These are phyloP conservation scores for Anoplolepis gracilipes DNA, from an alignment of 1,140 invertebrate genomes.

Conservation along the genomic window DNA sequence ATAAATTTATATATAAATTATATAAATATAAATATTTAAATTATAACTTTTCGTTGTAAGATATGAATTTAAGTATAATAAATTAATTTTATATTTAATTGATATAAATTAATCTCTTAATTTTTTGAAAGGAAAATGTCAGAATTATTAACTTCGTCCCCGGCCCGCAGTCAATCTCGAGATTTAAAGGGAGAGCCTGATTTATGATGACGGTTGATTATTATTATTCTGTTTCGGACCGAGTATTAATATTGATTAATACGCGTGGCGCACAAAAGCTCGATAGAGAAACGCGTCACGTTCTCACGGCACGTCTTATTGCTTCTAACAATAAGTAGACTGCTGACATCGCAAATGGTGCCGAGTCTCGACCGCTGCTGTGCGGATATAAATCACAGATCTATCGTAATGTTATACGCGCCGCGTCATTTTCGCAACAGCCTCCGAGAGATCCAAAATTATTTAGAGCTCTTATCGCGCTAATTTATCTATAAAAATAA, in stretches of 20 bases:
- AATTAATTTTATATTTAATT: no score
- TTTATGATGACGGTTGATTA: slow-evolving; percentile 26
- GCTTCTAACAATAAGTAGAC: slow-evolving; percentile 60
- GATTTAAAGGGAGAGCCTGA: slow-evolving; percentile 5
- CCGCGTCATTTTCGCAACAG: slow-evolving; percentile 17
- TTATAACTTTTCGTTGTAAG: no score
- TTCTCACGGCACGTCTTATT: slow-evolving; percentile 46
- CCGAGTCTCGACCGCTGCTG: slow-evolving; percentile 44
- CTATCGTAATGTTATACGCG: slow-evolving; percentile 50
- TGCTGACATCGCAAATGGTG: slow-evolving; percentile 50
- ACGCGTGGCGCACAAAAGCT: slow-evolving; percentile 20
- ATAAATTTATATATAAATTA: no score
- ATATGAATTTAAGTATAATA: no score
- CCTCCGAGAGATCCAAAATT: neutral
- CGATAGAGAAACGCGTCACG: slow-evolving; percentile 39
- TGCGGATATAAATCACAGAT: slow-evolving; percentile 78
- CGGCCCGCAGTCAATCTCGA: neutral
- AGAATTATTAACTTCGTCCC: neutral
- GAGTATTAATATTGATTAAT: slow-evolving; percentile 47
- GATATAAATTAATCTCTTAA: neutral
- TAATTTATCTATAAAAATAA: neutral
- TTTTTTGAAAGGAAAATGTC: neutral
- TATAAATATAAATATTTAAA: no score
- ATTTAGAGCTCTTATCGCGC: neutral
- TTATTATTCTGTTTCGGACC: slow-evolving; percentile 24